Evolutionary conservation across 2,888 invertebrate species (phyloP), one percentile per base, ranked within the genome.

Genomic region (Heliconius charithonia): DNA sequence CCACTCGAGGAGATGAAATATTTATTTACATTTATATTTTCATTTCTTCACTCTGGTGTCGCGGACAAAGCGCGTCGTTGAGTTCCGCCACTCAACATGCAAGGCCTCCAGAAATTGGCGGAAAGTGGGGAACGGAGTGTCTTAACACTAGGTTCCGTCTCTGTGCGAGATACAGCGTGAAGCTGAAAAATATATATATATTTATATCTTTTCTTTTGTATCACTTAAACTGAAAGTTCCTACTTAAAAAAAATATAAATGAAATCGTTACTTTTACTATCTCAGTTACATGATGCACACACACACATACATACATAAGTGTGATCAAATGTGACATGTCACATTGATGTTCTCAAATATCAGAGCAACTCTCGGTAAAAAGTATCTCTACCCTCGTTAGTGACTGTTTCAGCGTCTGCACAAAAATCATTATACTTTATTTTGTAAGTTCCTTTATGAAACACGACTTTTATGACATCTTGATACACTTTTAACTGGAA

Each of bases 401-500:
- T 71, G 71, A n/a, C 71, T 56, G 71, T 71, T 71, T 71, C 71
- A 71, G 29, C 45, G 22, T 56, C 56, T 51, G 29, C 45, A 71
- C 71, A 71, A 29, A 71, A 71, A 71, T 56, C 56, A 29, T 27
- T 56, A 29, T 51, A 32, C 27, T 56, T 29, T 56, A 56, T 71
- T 71, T 56, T 71, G 67, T 16, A 41, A 71, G 56, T 71, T 71
- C 29, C 56, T 71, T 71, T 56, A 71, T 71, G 56, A 71, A 56
- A 71, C 22, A 56, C 56, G 71, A 71, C 56, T 51, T 56, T 71
- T 56, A 29, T 71, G 29, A 12, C 71, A 45, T 71, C 22, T 71
- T 71, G 71, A 29, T 71, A 71, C 71, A 71, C 29, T 71, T 67
- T 67, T 67, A 71, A 71, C 56, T 71, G 51, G 22, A 51, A 51